Percentiles rank a stretch among this genome's conserved stretches.
These are phyloP conservation scores for Pseudois nayaur DNA, from an alignment of 2,113 vertebrate species.

Conservation along the genomic window DNA sequence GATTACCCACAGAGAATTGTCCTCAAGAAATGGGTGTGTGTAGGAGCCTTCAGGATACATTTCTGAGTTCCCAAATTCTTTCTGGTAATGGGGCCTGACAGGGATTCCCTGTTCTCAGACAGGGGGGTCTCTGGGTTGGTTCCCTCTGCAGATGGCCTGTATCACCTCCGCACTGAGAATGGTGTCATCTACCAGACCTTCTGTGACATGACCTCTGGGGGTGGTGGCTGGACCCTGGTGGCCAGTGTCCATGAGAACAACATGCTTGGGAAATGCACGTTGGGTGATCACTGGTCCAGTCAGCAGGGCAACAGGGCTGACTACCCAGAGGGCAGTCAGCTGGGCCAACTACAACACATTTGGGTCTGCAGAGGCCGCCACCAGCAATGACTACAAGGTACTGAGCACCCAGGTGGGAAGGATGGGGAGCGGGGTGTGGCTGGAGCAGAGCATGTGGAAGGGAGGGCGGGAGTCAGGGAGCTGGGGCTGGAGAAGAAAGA, in stretches of 20 bases:
- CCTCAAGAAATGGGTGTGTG: background rate
- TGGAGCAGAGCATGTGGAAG: background rate
- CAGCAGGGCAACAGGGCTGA: constrained; percentile 69
- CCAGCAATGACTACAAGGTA: constrained; percentile 76
- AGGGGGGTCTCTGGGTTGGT: background rate
- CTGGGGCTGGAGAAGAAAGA: background rate
- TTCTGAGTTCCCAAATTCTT: background rate
- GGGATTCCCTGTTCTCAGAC: background rate
- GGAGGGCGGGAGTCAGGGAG: background rate
- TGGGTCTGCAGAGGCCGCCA: constrained; percentile 70
- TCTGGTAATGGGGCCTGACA: fast-evolving
- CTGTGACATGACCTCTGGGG: constrained; percentile 76
- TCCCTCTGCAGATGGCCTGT: constrained; percentile 63
- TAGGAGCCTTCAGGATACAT: background rate
- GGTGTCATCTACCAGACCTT: background rate
- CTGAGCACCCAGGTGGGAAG: background rate
- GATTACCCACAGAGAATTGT: background rate
- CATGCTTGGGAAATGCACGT: constrained; percentile 69
- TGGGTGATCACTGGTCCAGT: constrained; percentile 56
- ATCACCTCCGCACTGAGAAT: background rate
- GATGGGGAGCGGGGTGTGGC: fast-evolving
- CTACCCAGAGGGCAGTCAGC: constrained; percentile 66
- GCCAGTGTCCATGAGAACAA: constrained; percentile 79
- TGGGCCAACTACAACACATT: constrained; percentile 75
- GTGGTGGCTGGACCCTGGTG: constrained; percentile 80